These are phyloP conservation scores for Celastrina argiolus DNA, from an alignment of 2,888 invertebrate species.

Conservation along the genomic window DNA sequence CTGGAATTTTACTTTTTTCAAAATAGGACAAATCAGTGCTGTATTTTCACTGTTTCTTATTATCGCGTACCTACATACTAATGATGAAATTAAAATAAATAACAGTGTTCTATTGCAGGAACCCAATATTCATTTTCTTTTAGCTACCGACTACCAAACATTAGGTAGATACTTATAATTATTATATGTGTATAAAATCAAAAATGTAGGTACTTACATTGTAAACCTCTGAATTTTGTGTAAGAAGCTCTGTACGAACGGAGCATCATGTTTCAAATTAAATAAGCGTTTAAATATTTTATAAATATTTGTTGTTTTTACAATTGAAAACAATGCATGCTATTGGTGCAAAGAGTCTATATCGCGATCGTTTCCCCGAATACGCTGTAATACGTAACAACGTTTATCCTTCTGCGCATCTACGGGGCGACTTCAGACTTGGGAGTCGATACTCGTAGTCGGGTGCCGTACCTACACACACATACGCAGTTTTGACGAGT, in stretches of 20 bases:
- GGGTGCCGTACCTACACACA: neutral
- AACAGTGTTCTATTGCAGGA: too few relatives aligned
- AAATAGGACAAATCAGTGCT: too few relatives aligned
- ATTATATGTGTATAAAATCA: too few relatives aligned
- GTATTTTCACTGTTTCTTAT: too few relatives aligned
- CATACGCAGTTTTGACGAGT: neutral
- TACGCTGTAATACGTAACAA: neutral
- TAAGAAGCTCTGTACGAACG: conserved; percentile 5
- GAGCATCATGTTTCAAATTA: neutral
- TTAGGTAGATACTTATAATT: too few relatives aligned
- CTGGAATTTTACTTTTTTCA: too few relatives aligned
- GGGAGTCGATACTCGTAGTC: neutral
- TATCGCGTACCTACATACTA: too few relatives aligned
- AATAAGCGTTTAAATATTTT: neutral
- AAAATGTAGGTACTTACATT: neutral
- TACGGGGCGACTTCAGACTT: neutral
- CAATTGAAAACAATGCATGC: neutral
- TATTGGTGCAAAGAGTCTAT: neutral
- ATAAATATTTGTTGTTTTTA: neutral
- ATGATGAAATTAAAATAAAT: too few relatives aligned
- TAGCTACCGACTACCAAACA: too few relatives aligned
- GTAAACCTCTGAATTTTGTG: neutral
- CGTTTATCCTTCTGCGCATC: neutral
- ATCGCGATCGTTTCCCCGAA: neutral
- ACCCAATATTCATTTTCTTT: too few relatives aligned